Percentiles rank a stretch among this genome's conserved stretches.
Evolutionary conservation across 2,888 invertebrate species (phyloP).

Genomic region (Drosophila lutescens): DNA sequence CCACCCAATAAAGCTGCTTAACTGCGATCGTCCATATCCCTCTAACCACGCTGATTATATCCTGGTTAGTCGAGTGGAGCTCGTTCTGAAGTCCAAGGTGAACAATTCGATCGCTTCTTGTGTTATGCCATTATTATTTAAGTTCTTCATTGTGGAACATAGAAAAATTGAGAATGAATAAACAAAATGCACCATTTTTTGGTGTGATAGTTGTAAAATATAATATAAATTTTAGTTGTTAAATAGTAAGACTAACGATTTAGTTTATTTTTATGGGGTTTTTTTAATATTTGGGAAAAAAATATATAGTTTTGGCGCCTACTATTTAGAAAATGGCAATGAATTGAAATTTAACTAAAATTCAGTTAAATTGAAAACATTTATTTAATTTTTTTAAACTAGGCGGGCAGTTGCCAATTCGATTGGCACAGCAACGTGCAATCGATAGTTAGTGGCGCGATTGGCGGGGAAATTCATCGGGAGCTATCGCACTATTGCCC

Average conservation of each 20-base stretch:
- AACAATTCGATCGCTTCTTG: not conserved
- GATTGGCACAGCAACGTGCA: not conserved
- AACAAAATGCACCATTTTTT: not conserved
- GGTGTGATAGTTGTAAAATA: conserved; percentile 1
- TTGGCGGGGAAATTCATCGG: no score
- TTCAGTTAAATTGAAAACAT: not conserved
- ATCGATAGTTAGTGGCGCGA: not conserved
- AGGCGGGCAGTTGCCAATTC: not conserved
- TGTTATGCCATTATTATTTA: conserved; percentile 1
- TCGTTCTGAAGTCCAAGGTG: not conserved
- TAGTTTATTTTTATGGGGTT: no score
- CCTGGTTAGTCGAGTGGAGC: not conserved
- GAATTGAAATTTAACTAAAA: no score
- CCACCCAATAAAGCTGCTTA: conserved; percentile 24
- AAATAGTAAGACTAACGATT: no score
- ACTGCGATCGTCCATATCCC: conserved; percentile 12
- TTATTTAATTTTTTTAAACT: not conserved
- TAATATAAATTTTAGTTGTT: not conserved
- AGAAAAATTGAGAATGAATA: conserved; percentile 11
- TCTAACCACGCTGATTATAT: not conserved
- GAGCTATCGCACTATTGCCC: no score
- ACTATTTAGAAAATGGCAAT: no score
- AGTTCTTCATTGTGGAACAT: not conserved
- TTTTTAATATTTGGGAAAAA: no score
- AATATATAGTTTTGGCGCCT: no score